Evolutionary conservation across 1,140 invertebrate genomes (phyloP).

Genomic region (Drosophila azteca): DNA sequence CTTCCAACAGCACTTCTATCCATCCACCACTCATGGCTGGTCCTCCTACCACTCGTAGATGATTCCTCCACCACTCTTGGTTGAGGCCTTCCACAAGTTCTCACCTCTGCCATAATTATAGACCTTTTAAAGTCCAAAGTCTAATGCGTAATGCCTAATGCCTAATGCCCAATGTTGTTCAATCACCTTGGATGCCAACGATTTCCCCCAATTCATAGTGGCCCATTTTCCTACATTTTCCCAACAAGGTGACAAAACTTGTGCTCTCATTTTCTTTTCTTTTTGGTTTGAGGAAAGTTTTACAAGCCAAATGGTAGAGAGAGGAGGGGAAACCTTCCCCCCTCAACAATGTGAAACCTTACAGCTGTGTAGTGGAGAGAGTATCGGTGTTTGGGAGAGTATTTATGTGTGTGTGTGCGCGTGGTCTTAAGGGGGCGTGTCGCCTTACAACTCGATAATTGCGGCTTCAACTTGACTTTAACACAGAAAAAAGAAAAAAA

Average conservation of each 20-base stretch:
- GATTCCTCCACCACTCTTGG: too few relatives aligned
- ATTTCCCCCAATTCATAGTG: too few relatives aligned
- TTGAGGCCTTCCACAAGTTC: constrained; percentile 25
- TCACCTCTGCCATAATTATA: constrained; percentile 40
- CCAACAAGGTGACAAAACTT: constrained; percentile 54
- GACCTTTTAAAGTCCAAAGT: constrained; percentile 24
- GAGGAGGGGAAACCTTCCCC: not conserved
- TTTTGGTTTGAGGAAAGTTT: constrained; percentile 42
- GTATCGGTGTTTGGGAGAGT: too few relatives aligned
- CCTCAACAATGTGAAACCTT: constrained; percentile 34
- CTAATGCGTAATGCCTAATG: constrained; percentile 34
- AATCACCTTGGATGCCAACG: constrained; percentile 39
- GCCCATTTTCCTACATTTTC: constrained; percentile 23
- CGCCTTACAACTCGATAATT: constrained; percentile 79
- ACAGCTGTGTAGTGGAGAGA: constrained; percentile 37
- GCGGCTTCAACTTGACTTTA: constrained; percentile 79
- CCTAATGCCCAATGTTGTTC: constrained; percentile 43
- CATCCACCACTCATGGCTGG: too few relatives aligned
- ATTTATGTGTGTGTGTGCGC: not conserved
- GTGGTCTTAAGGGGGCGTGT: constrained; percentile 39
- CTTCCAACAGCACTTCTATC: too few relatives aligned
- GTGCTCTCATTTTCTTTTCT: constrained; percentile 7
- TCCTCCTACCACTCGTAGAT: too few relatives aligned
- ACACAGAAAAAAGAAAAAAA: constrained; percentile 17
- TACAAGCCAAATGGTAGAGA: constrained; percentile 20